These are phyloP conservation scores for Nymphicus hollandicus DNA, from an alignment of 2,113 vertebrate genomes.

Conservation along the genomic window DNA sequence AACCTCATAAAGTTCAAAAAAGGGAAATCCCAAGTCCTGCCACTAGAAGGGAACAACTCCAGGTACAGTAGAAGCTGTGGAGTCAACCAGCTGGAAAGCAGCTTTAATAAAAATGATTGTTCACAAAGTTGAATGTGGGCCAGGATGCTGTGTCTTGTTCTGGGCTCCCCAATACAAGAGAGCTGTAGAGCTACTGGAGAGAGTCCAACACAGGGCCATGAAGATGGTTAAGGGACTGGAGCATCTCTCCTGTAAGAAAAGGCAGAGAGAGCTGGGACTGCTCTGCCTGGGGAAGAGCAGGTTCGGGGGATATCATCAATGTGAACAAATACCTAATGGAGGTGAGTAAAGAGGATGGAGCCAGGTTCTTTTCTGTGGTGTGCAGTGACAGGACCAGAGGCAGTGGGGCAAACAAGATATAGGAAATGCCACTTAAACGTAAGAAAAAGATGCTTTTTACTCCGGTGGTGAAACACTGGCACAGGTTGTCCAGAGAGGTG, in stretches of 20 bases:
- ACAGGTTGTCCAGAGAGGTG: background rate
- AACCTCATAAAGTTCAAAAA: background rate
- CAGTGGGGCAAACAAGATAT: background rate
- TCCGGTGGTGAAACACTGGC: background rate
- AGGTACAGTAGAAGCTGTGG: background rate
- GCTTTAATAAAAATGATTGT: background rate
- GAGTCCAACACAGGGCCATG: background rate
- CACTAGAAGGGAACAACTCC: background rate
- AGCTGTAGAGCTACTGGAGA: background rate
- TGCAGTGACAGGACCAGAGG: background rate
- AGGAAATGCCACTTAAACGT: background rate
- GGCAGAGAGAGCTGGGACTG: background rate
- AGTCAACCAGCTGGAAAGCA: background rate
- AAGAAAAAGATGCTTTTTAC: background rate
- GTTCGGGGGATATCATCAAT: background rate
- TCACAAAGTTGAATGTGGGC: background rate
- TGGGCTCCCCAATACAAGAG: background rate
- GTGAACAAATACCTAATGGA: background rate
- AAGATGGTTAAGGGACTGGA: background rate
- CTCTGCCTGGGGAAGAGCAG: background rate
- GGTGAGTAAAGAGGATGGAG: background rate
- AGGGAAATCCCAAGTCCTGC: background rate
- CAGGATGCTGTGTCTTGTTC: background rate
- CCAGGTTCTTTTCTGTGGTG: background rate
- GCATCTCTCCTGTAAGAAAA: background rate